phyloP scores from a whole-genome alignment of 2,797 vertebrate species.

The Danio choprae region DNA sequence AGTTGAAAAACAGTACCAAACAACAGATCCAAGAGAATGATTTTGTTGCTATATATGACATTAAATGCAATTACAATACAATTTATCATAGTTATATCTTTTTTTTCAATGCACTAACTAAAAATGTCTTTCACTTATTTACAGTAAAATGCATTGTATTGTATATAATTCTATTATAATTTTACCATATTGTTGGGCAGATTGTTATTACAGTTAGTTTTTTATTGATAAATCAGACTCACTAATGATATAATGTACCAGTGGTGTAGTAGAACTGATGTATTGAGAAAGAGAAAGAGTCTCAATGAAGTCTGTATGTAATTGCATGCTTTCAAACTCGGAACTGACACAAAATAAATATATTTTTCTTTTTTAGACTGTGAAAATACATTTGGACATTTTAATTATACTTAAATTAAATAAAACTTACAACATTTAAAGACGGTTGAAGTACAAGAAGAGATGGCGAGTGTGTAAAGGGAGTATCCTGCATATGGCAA shows the following conservation, averaged over 20 bases:
- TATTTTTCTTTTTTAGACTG: too few relatives aligned
- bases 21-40: background rate
- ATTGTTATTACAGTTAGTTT: too few relatives aligned
- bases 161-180: too few relatives aligned
- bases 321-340: slow-evolving; percentile 62
- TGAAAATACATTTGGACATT: background rate
- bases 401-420: background rate
- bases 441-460: background rate
- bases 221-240: background rate
- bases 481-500: background rate
- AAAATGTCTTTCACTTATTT: too few relatives aligned
- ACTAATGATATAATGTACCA: background rate
- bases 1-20: background rate
- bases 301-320: slow-evolving; percentile 44
- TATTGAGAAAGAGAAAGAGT: background rate
- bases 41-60: too few relatives aligned
- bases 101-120: too few relatives aligned
- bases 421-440: too few relatives aligned
- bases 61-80: too few relatives aligned
- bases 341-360: background rate
- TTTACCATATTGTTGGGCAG: too few relatives aligned
- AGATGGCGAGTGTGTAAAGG: background rate
- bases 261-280: slow-evolving; percentile 23
- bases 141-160: too few relatives aligned
- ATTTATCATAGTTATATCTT: too few relatives aligned